These are phyloP conservation scores for Ceratina japonica DNA, from an alignment of 1,140 invertebrate species.

Conservation along the genomic window DNA sequence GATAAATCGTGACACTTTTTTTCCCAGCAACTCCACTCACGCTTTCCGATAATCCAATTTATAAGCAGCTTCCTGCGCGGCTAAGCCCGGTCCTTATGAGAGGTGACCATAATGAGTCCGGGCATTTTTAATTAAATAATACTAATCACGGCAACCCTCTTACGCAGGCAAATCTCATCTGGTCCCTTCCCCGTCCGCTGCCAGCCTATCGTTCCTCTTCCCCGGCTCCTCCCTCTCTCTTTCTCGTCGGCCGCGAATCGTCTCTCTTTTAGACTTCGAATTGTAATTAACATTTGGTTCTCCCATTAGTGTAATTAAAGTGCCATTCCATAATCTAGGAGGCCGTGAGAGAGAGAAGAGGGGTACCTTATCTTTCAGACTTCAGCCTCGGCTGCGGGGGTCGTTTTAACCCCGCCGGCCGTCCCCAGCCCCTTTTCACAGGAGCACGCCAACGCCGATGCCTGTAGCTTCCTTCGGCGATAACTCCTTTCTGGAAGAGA, in stretches of 20 bases:
- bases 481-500: conserved; percentile 73
- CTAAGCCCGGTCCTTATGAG: conserved; percentile 35
- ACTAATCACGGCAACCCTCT: conserved; percentile 76
- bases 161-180: conserved; percentile 75
- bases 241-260: conserved; percentile 68
- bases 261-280: conserved; percentile 84
- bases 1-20: background rate
- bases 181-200: conserved; percentile 61
- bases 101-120: conserved; percentile 56
- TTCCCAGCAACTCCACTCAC: background rate
- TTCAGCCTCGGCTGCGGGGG: conserved; percentile 72
- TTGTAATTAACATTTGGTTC: conserved; percentile 87
- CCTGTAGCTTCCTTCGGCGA: conserved; percentile 72
- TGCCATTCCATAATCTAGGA: conserved; percentile 82
- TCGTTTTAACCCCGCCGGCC: conserved; percentile 71
- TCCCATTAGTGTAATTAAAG: conserved; percentile 87
- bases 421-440: conserved; percentile 61
- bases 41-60: conserved; percentile 36
- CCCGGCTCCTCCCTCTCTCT: conserved; percentile 45
- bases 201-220: conserved; percentile 37
- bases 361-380: conserved; percentile 80
- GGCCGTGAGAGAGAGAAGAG: conserved; percentile 69
- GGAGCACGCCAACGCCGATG: conserved; percentile 63
- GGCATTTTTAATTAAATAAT: conserved; percentile 80
- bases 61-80: conserved; percentile 18